These are phyloP conservation scores for Actinernus sp. DNA, from an alignment of 92 coral and sea anemone genomes.

Conservation along the genomic window DNA sequence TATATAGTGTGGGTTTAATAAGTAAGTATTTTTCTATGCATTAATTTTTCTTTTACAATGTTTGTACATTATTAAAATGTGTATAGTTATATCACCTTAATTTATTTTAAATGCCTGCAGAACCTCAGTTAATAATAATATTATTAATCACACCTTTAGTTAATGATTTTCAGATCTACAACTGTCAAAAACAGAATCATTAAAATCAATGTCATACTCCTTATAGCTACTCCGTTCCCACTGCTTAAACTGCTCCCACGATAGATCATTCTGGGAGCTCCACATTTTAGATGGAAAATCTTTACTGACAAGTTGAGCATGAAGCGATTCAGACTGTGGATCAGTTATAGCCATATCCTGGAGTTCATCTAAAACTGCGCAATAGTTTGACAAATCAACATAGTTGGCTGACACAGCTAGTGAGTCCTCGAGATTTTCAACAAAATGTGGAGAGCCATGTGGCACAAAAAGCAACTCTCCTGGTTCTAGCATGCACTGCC, in stretches of 20 bases:
- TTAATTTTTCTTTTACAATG: too few relatives aligned
- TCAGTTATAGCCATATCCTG: constrained; percentile 33
- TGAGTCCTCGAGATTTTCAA: constrained; percentile 77
- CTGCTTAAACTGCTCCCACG: constrained; percentile 48
- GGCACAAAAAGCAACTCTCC: constrained; percentile 75
- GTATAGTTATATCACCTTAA: too few relatives aligned
- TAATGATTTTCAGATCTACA: neutral
- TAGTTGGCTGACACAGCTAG: constrained; percentile 56
- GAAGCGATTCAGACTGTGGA: constrained; percentile 38
- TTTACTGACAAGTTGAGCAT: constrained; percentile 32
- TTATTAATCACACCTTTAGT: too few relatives aligned
- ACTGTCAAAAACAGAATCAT: neutral
- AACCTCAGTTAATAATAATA: too few relatives aligned
- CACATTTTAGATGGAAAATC: constrained; percentile 57
- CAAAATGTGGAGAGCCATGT: constrained; percentile 64
- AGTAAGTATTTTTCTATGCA: too few relatives aligned
- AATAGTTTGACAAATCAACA: constrained; percentile 62
- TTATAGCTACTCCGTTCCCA: constrained; percentile 47
- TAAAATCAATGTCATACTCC: constrained; percentile 38
- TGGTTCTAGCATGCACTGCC: constrained; percentile 60
- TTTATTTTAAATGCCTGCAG: too few relatives aligned
- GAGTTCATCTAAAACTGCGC: constrained; percentile 47
- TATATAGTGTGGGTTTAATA: too few relatives aligned
- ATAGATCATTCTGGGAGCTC: constrained; percentile 56
- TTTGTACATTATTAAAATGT: too few relatives aligned